Conservation (phyloP, 2,113 vertebrate species). For the Crypturellus undulatus region DNA sequence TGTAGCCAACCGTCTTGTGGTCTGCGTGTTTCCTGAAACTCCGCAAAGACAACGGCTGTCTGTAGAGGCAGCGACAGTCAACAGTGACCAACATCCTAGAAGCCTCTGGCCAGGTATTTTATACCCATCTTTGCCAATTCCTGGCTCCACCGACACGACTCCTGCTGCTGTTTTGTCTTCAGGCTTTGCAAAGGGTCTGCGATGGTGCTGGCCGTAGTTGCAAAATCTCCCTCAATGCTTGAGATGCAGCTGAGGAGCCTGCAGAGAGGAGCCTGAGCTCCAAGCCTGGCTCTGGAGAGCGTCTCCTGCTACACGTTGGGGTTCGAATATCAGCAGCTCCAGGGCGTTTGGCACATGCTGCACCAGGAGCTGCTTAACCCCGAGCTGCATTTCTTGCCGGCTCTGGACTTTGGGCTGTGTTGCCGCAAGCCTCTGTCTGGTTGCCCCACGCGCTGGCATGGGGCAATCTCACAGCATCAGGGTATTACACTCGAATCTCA, state of each 20-base stretch:
- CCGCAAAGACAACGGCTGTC: background rate
- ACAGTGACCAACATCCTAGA: background rate
- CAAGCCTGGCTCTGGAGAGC: background rate
- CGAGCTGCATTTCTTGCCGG: background rate
- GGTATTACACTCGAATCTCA: background rate
- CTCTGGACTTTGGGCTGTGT: background rate
- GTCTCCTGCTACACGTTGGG: background rate
- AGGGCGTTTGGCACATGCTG: rapidly evolving
- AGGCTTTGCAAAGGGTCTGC: background rate
- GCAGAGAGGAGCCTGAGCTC: background rate
- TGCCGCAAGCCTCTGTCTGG: background rate
- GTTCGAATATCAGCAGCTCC: rapidly evolving
- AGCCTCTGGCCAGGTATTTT: rapidly evolving
- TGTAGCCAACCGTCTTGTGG: rapidly evolving
- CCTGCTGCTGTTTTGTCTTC: background rate
- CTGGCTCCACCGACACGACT: rapidly evolving
- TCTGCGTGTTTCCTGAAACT: background rate
- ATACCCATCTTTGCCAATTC: background rate
- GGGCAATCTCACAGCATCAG: background rate
- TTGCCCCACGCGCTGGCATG: conserved; percentile 13
- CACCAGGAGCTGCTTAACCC: background rate
- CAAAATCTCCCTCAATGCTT: background rate
- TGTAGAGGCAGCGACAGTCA: background rate
- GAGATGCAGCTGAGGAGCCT: background rate
- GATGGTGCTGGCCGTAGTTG: background rate